These are phyloP conservation scores for Tragelaphus buxtoni DNA, from an alignment of 2,113 vertebrate species.

Conservation along the genomic window DNA sequence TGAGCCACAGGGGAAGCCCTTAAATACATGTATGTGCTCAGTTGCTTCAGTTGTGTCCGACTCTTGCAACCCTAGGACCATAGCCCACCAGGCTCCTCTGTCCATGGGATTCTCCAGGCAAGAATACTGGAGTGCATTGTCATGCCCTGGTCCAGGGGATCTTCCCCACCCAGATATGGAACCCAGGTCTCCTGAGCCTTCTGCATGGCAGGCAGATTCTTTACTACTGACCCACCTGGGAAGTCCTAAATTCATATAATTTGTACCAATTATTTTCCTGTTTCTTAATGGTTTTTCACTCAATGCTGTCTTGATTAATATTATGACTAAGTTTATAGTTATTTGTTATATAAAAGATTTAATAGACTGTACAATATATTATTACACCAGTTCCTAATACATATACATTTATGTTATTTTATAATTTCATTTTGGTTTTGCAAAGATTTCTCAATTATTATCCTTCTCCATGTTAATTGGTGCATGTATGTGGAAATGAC, in stretches of 20 bases:
- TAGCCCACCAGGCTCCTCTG: not conserved
- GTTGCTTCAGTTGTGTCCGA: not conserved
- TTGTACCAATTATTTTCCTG: not conserved
- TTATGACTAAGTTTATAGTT: not conserved
- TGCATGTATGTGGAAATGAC: not conserved
- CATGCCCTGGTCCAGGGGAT: not conserved
- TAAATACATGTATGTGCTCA: not conserved
- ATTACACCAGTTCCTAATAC: not conserved
- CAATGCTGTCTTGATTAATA: not conserved
- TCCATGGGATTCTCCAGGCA: not conserved
- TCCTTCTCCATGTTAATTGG: not conserved
- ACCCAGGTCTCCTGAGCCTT: fast-evolving
- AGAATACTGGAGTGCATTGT: not conserved
- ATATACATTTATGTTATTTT: not conserved
- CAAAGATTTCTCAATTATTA: not conserved
- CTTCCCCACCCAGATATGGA: not conserved
- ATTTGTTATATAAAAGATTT: not conserved
- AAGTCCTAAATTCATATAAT: not conserved
- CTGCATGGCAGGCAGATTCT: not conserved
- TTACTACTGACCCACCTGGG: not conserved
- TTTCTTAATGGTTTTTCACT: not conserved
- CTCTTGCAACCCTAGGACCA: fast-evolving
- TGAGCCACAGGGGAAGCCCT: not conserved
- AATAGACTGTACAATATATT: not conserved
- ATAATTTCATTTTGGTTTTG: not conserved